Conservation (phyloP, 2,888 invertebrate genomes). For the Acanthosepion pharaonis region DNA sequence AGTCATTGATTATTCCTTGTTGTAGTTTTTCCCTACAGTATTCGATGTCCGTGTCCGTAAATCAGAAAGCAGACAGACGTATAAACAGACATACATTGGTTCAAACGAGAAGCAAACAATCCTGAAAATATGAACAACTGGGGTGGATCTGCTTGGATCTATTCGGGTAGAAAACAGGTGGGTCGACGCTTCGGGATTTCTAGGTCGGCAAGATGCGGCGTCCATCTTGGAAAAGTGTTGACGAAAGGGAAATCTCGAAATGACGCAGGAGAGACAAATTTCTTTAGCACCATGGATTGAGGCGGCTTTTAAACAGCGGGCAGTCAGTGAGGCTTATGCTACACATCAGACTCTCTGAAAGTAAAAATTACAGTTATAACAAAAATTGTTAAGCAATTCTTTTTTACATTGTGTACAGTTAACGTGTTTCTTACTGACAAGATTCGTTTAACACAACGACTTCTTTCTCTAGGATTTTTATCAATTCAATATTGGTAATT, state of each 20-base stretch:
- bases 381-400: no score
- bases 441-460: no score
- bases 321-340: background rate
- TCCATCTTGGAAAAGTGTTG: background rate
- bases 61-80: background rate
- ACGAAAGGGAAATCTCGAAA: background rate
- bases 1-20: background rate
- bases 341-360: background rate
- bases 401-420: no score
- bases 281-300: background rate
- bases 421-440: no score
- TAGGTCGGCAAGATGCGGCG: background rate
- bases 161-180: background rate
- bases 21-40: no score
- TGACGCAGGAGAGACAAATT: background rate
- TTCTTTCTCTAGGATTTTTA: no score
- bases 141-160: background rate
- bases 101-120: background rate
- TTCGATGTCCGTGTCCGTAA: background rate
- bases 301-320: background rate
- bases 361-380: background rate
- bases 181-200: background rate
- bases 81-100: background rate
- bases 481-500: no score
- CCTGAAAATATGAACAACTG: background rate